phyloP scores from a whole-genome alignment of 2,888 invertebrate genomes.

The Lepas anatifera region DNA sequence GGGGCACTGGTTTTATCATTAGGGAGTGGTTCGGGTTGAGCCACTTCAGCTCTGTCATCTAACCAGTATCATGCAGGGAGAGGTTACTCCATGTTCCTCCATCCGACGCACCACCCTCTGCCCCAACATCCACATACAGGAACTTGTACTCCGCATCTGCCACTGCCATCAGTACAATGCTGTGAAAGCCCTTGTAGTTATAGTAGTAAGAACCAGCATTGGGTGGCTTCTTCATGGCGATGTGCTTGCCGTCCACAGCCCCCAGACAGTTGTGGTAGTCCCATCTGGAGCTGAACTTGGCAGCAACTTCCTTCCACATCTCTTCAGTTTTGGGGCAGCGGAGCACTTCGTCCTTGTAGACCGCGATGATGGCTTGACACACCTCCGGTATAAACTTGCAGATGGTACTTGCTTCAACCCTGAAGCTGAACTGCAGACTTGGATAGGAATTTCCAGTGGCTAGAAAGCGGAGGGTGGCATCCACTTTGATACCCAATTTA shows the following conservation, averaged over 20 bases:
- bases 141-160: conserved; percentile 20
- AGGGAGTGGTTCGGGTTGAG: conserved; percentile 15
- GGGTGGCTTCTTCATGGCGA: conserved; percentile 19
- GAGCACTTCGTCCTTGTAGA: neutral
- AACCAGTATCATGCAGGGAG: conserved; percentile 12
- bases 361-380: neutral
- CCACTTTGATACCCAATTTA: neutral
- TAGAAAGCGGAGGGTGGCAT: neutral
- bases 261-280: conserved; percentile 26
- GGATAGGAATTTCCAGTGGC: neutral
- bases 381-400: neutral
- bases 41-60: neutral
- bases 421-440: neutral
- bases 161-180: conserved; percentile 19
- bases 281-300: conserved; percentile 20
- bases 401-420: neutral
- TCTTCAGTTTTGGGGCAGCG: neutral
- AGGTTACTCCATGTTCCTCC: conserved; percentile 16
- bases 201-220: conserved; percentile 21
- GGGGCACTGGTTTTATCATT: conserved; percentile 15
- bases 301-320: neutral
- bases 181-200: conserved; percentile 21
- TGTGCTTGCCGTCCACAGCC: conserved; percentile 27
- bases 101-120: too few species aligned
- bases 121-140: conserved; percentile 19